Base-by-base conservation (phyloP, 2,888 invertebrate genomes). In the Apoderus coryli region DNA sequence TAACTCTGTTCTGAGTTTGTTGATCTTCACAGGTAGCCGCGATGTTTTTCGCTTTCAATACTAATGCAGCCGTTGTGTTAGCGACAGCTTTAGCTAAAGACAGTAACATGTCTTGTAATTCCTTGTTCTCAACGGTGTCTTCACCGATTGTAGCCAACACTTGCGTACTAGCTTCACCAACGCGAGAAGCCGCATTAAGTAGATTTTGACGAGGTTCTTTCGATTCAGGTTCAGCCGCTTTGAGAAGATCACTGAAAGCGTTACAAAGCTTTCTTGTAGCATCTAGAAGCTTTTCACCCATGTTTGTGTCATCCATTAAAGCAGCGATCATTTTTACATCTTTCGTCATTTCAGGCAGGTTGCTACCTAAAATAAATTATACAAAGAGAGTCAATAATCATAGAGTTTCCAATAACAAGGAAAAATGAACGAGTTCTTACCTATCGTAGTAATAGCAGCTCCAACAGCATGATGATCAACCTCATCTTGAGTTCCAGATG, bases 51-150 rank as follows among this genome's bases (percentile, higher is more conserved):
- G 96, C 95, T 53, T 89, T 86, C 31, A 96, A 67, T 2, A 99
- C 96, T 29, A 98, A 61, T 2, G 89, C 86, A 0, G 98, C 96
- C 0, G 98, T 95, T 2, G 93, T 89, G 55, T 95, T 98, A 23
- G 98, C 98, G 15, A 98, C 96, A 0, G 86, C 88, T 60, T 96
- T 96, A 4, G 96, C 96, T 42, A 95, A 64, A 0, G 86, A 82
- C 13, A 98, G 65, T 0, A 98, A 69, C 61, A 89, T 81, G 45
- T 98, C 96, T 61, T 77, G 63, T 2, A 84, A 67, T 46, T 86
- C 86, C 44, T 79, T 75, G 54, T 76, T 80, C 40, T 79, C 74
- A 9, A 76, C 74, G n/a, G 81, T 81, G 36, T 89, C 89, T 48
- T 90, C 89, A 10, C 86, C 88, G 54, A 93, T 92, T 31, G 86